Percentiles rank a stretch among this genome's conserved stretches.
phyloP scores from a whole-genome alignment of 1,140 invertebrate genomes.

The Drosophila auraria region DNA sequence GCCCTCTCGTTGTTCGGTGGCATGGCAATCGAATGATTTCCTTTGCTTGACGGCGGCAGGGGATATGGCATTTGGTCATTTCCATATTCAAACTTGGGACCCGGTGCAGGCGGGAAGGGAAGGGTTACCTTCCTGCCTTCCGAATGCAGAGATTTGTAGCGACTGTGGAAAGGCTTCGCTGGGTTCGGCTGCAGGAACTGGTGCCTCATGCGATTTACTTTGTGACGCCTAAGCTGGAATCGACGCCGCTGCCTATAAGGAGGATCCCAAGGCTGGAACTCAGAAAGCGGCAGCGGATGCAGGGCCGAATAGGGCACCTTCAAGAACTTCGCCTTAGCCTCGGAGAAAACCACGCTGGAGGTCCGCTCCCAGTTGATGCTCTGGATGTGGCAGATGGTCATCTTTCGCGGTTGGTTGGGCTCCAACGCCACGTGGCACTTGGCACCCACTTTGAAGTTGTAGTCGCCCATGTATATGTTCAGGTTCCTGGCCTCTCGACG shows the following conservation, averaged over 20 bases:
- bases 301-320: not conserved
- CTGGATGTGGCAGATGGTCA: constrained; percentile 91
- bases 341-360: constrained; percentile 90
- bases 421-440: constrained; percentile 90
- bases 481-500: constrained; percentile 86
- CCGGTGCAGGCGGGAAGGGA: not conserved
- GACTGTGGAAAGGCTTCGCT: not conserved
- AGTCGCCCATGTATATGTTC: constrained; percentile 87
- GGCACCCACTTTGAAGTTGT: constrained; percentile 88
- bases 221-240: too few species aligned
- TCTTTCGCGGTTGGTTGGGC: constrained; percentile 84
- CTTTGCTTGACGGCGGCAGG: not conserved
- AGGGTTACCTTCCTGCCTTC: not conserved
- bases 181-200: not conserved
- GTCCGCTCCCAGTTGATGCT: constrained; percentile 89
- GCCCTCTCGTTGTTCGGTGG: not conserved
- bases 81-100: not conserved
- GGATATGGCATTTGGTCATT: too few species aligned
- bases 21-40: not conserved
- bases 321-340: constrained; percentile 89
- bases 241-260: too few species aligned
- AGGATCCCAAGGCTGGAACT: constrained; percentile 23
- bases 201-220: too few species aligned
- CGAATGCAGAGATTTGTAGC: not conserved
- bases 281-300: constrained; percentile 36